Conservation (phyloP, 1,140 invertebrate genomes). For the Lordiphosa collinella region DNA sequence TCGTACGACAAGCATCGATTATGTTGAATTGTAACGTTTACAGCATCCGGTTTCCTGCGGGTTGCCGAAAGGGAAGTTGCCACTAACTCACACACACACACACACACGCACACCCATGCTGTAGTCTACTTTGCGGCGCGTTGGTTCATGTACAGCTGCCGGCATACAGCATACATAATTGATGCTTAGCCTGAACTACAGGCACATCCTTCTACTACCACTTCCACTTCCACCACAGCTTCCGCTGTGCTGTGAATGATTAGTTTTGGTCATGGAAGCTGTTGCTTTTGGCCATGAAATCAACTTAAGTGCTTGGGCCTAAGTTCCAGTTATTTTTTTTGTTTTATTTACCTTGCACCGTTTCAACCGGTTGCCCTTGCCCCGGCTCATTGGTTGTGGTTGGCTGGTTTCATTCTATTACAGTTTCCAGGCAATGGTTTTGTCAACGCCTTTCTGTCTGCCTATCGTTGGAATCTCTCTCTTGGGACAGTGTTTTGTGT, state of each 20-base stretch:
- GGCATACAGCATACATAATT: constrained; percentile 73
- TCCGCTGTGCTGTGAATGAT: constrained; percentile 61
- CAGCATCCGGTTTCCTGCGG: constrained; percentile 69
- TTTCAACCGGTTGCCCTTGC: constrained; percentile 11
- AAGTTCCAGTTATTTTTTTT: constrained; percentile 9
- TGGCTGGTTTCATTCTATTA: constrained; percentile 9
- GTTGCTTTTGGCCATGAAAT: constrained; percentile 47
- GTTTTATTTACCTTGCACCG: constrained; percentile 15
- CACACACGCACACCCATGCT: constrained; percentile 7
- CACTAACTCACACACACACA: constrained; percentile 7
- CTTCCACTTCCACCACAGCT: constrained; percentile 52
- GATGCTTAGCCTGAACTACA: constrained; percentile 48
- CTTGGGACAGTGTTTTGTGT: no score
- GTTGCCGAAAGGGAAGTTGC: constrained; percentile 53
- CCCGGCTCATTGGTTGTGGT: neutral
- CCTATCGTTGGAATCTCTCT: neutral
- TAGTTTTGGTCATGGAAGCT: constrained; percentile 56
- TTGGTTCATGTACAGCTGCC: constrained; percentile 58
- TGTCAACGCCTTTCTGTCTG: constrained; percentile 25
- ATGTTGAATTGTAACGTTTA: constrained; percentile 75
- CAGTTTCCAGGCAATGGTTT: constrained; percentile 38
- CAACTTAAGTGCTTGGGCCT: constrained; percentile 33
- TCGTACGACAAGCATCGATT: constrained; percentile 75
- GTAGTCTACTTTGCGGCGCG: constrained; percentile 72
- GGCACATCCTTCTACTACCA: constrained; percentile 28